Percentiles rank a stretch among this genome's conserved stretches.
phyloP scores from a whole-genome alignment of 1,140 invertebrate species.

The Melitaea cinxia region DNA sequence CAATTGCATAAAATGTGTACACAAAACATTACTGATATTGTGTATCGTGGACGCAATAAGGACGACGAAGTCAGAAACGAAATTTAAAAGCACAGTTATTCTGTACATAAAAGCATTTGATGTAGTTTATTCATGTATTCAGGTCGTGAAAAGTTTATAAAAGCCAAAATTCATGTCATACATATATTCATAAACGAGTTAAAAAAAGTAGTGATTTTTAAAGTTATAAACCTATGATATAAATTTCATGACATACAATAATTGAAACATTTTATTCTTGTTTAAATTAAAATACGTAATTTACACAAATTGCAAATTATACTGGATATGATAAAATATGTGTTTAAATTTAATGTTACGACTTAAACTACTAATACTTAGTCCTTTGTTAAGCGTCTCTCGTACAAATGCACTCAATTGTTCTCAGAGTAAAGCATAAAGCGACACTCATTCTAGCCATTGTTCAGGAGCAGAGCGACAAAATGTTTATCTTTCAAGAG shows the following conservation, averaged over 20 bases:
- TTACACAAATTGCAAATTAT: neutral
- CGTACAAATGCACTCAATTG: constrained; percentile 36
- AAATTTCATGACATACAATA: too few relatives aligned
- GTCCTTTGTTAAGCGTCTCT: constrained; percentile 36
- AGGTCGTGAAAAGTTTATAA: too few relatives aligned
- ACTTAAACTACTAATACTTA: constrained; percentile 24
- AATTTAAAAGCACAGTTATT: too few relatives aligned
- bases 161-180: too few relatives aligned
- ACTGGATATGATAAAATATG: constrained; percentile 6
- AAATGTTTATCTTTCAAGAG: constrained; percentile 37
- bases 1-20: neutral
- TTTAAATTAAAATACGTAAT: neutral
- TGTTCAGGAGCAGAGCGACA: constrained; percentile 23
- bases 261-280: neutral
- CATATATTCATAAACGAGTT: too few relatives aligned
- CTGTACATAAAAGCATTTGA: too few relatives aligned
- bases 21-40: neutral
- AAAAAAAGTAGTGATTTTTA: too few relatives aligned
- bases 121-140: too few relatives aligned
- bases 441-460: constrained; percentile 34
- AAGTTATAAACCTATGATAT: too few relatives aligned
- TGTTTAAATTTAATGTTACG: constrained; percentile 24
- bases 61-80: too few relatives aligned
- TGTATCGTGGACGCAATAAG: too few relatives aligned
- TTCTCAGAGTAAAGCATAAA: constrained; percentile 32